A percentile compares a stretch with the other conserved stretches of the same genome.
Evolutionary conservation across 2,797 vertebrate species (phyloP).

Genomic region (Todus mexicanus): DNA sequence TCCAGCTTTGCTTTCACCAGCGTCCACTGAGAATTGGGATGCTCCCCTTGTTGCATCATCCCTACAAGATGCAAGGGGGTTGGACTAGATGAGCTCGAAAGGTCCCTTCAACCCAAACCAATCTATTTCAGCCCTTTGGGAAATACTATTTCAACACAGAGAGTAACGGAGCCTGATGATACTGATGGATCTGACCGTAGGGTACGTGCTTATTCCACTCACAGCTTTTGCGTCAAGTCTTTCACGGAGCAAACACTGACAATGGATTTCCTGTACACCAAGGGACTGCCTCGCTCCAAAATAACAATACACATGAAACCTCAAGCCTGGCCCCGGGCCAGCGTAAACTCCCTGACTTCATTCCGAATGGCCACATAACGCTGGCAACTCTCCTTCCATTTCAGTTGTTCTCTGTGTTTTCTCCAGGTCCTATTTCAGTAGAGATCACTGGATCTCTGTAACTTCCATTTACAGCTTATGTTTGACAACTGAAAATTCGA

Average conservation of each 20-base stretch:
- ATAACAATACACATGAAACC: conserved; percentile 35
- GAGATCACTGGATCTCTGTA: conserved; percentile 19
- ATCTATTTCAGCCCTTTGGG: background rate
- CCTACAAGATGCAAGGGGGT: background rate
- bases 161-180: background rate
- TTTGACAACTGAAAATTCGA: conserved; percentile 37
- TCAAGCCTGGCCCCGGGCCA: conserved; percentile 60
- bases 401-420: background rate
- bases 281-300: conserved; percentile 23
- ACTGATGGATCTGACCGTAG: background rate
- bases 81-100: background rate
- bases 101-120: background rate
- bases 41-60: background rate
- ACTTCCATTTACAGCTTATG: conserved; percentile 44
- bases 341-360: conserved; percentile 44
- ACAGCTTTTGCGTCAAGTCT: background rate
- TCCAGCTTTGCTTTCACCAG: background rate
- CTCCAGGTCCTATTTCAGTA: conserved; percentile 40
- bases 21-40: background rate
- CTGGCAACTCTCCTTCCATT: conserved; percentile 41
- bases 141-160: background rate
- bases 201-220: background rate
- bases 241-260: background rate
- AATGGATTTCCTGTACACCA: conserved; percentile 40
- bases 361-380: conserved; percentile 9